Conservation (phyloP, 2,888 invertebrate species). For the Dichetophora obliterata region DNA sequence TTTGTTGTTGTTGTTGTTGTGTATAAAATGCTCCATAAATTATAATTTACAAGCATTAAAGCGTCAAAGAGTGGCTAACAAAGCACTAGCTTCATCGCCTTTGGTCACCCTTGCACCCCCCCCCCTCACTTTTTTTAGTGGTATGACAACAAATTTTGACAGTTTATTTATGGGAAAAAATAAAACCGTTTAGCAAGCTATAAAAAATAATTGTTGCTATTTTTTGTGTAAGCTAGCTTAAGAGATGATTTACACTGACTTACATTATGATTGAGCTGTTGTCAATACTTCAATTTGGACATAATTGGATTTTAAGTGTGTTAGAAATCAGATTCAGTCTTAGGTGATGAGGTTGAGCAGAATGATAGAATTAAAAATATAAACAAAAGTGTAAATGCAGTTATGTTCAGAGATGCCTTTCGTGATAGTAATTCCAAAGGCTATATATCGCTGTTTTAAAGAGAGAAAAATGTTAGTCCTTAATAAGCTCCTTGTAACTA, state of each 20-base stretch:
- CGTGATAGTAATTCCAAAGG: too few relatives aligned
- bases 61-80: constrained; percentile 38
- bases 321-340: too few relatives aligned
- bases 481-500: too few relatives aligned
- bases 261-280: not conserved
- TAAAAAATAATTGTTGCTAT: constrained; percentile 24
- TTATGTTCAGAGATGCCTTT: too few relatives aligned
- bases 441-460: too few relatives aligned
- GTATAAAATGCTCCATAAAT: constrained; percentile 46
- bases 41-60: constrained; percentile 46
- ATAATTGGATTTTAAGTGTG: too few relatives aligned
- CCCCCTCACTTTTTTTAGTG: not conserved
- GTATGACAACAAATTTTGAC: not conserved
- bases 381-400: too few relatives aligned
- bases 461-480: too few relatives aligned
- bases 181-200: constrained; percentile 2
- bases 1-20: not conserved
- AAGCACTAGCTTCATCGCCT: not conserved
- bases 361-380: too few relatives aligned
- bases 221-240: not conserved
- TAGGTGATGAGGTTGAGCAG: too few relatives aligned
- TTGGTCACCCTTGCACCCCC: not conserved
- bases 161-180: not conserved
- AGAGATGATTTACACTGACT: constrained; percentile 4
- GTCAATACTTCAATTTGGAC: too few relatives aligned